Evolutionary conservation across 2,797 vertebrate genomes (phyloP).

Genomic region (Pristis pectinata): DNA sequence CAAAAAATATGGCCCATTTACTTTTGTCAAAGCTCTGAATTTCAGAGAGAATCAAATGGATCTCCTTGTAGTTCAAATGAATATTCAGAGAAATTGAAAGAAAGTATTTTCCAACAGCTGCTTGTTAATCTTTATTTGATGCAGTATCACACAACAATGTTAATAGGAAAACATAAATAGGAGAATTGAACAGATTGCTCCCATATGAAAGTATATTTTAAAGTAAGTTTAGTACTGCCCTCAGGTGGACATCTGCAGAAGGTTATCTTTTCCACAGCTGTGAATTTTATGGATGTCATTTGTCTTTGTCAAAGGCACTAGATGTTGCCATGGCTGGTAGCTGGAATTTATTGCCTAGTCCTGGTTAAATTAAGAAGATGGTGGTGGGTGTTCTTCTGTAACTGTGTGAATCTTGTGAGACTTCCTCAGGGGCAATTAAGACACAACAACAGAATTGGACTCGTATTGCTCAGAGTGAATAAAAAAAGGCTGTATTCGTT

Average conservation of each 20-base stretch:
- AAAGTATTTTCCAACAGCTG: background rate
- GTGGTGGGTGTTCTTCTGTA: background rate
- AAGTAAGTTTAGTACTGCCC: conserved; percentile 15
- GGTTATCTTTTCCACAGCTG: background rate
- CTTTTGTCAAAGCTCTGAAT: background rate
- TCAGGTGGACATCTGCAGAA: background rate
- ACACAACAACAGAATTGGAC: background rate
- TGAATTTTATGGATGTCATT: background rate
- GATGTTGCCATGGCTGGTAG: background rate
- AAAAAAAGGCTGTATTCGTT: background rate
- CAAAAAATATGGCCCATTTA: background rate
- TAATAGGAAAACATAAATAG: background rate
- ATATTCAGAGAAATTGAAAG: background rate
- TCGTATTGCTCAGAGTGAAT: background rate
- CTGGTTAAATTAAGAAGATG: background rate
- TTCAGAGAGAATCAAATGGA: background rate
- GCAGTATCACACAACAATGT: background rate
- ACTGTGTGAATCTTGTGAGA: background rate
- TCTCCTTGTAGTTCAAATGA: background rate
- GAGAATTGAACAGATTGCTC: background rate
- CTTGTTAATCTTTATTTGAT: background rate
- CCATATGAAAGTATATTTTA: background rate
- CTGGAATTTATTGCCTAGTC: background rate
- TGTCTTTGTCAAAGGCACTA: background rate
- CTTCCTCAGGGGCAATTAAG: background rate